These are phyloP conservation scores for Stichopus horrens DNA, from an alignment of 53 echinoderm and acorn worm genomes.

Conservation along the genomic window DNA sequence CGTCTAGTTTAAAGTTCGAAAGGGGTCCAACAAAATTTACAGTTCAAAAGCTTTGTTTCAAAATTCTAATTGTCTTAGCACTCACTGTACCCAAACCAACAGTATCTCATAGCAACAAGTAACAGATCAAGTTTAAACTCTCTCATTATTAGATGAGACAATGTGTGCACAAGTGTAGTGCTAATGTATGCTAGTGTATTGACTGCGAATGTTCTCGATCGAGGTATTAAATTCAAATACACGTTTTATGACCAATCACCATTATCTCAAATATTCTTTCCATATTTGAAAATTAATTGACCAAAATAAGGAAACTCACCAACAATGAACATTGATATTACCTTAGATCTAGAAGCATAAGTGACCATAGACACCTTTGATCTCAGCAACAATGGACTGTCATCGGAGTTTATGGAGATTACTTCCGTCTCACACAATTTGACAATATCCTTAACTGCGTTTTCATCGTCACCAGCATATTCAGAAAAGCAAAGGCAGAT, in stretches of 20 bases:
- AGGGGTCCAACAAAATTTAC: too few relatives aligned
- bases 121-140: not conserved
- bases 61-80: too few relatives aligned
- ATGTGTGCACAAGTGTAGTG: too few relatives aligned
- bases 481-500: slow-evolving; percentile 3
- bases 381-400: not conserved
- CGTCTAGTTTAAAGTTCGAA: too few relatives aligned
- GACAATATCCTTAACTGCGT: not conserved
- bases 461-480: not conserved
- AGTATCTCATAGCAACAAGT: not conserved
- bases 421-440: slow-evolving; percentile 11
- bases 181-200: too few relatives aligned
- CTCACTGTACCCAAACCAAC: not conserved
- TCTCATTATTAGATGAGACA: not conserved
- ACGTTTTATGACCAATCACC: too few relatives aligned
- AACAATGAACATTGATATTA: not conserved
- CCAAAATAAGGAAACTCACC: too few relatives aligned
- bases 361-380: not conserved
- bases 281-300: too few relatives aligned
- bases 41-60: too few relatives aligned
- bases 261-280: too few relatives aligned
- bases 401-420: slow-evolving; percentile 11
- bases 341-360: not conserved
- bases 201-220: too few relatives aligned
- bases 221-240: too few relatives aligned